A percentile compares a stretch with the other conserved stretches of the same genome.
These are phyloP conservation scores for Lacerta viridis DNA, from an alignment of 2,797 vertebrate species.

Conservation along the genomic window DNA sequence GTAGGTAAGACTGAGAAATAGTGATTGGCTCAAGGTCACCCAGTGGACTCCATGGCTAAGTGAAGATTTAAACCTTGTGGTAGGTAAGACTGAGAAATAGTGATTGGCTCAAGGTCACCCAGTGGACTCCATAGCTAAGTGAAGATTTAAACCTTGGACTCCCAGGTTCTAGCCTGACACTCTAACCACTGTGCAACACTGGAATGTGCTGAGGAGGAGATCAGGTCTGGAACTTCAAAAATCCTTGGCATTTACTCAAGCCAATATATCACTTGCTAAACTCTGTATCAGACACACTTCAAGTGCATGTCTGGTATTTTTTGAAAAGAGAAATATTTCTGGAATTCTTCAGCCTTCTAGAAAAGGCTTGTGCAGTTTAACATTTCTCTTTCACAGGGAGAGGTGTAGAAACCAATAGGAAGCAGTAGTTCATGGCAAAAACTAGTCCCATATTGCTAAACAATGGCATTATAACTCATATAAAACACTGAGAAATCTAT, in stretches of 20 bases:
- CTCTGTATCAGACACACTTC: background rate
- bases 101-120: no score
- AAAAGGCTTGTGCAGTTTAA: background rate
- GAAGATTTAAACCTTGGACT: no score
- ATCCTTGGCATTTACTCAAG: conserved; percentile 10
- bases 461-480: no score
- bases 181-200: no score
- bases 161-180: no score
- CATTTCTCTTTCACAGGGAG: background rate
- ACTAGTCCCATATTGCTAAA: background rate
- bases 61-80: no score
- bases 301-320: background rate
- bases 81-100: no score
- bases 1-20: no score
- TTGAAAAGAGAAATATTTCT: background rate
- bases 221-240: background rate
- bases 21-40: no score
- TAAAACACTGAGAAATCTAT: no score
- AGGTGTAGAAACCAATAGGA: background rate
- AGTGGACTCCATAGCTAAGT: no score
- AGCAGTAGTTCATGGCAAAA: background rate
- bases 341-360: background rate
- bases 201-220: background rate
- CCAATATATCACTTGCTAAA: background rate
- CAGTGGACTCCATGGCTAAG: no score